Evolutionary conservation across 2,888 invertebrate species (phyloP), one percentile per base, ranked within the genome.

Genomic region (Dryocosmus kuriphilus): DNA sequence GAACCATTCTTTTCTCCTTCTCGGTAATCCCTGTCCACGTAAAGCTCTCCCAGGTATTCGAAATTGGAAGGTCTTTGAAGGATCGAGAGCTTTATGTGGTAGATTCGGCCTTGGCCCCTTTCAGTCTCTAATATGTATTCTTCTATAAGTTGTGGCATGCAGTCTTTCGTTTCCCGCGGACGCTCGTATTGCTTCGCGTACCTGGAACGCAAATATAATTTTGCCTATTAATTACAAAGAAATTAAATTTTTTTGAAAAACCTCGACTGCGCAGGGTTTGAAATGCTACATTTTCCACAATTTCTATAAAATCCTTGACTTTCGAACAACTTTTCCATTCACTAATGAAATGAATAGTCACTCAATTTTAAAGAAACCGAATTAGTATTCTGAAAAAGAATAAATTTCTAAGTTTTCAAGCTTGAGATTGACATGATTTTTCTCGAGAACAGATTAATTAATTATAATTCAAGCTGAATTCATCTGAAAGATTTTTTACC

Each of bases 61-160:
- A 96, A 96, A 92, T 97, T 97, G 77, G 96, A 95, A 86, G 96
- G 96, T 91, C 97, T 93, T 92, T 97, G 97, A 82, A 96, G 93
- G 91, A 98, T 97, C 78, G 97, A 96, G 85, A 98, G 93, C 90
- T 96, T 96, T 88, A 97, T 97, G 91, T 96, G 95, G 92, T 97
- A 96, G 85, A 96, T 95, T 80, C 95, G 93, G 90, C 79, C 93
- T 93, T 86, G 94, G 94, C 11, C 95, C 94, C 86, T 95, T 87
- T 97, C 97, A 65, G 97, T 96, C 92, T 98, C 98, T 85, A 98
- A 92, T 76, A 97, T 95, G 91, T 97, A 97, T 90, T 97, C 97
- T 91, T 98, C 97, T 73, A 97, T 95, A 71, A 97, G 92, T 91
- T 96, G 95, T 62, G 97, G 96, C 85, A 95, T 94, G 91, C 95